phyloP scores from a whole-genome alignment of 2,113 vertebrate genomes.

The Chauna torquata region DNA sequence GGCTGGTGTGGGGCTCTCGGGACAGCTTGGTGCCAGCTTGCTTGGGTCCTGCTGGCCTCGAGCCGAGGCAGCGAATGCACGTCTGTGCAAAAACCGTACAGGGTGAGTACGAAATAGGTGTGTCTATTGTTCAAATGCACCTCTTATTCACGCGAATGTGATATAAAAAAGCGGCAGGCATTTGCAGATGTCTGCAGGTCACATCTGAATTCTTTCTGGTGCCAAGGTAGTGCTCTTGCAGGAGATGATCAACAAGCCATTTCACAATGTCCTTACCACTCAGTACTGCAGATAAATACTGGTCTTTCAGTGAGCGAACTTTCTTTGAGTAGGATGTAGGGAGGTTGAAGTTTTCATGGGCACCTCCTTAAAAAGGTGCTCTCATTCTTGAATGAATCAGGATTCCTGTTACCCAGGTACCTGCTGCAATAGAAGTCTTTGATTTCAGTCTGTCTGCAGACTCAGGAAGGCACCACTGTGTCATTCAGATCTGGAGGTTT shows the following conservation, averaged over 20 bases:
- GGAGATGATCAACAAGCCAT: background rate
- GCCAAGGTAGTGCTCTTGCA: background rate
- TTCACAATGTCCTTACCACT: background rate
- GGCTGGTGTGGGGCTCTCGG: background rate
- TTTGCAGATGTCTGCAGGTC: background rate
- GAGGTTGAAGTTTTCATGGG: background rate
- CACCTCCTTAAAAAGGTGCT: background rate
- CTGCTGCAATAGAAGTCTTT: background rate
- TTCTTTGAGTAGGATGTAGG: background rate
- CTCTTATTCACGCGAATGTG: background rate
- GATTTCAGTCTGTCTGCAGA: background rate
- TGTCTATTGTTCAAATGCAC: background rate
- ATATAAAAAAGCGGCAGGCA: background rate
- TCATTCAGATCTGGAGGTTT: background rate
- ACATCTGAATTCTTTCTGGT: background rate
- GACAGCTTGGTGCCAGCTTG: background rate
- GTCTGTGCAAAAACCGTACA: background rate
- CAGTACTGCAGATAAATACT: background rate
- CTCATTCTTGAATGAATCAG: background rate
- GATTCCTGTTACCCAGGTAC: background rate
- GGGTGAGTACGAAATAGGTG: background rate
- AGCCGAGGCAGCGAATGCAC: fast-evolving
- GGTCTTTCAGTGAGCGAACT: background rate
- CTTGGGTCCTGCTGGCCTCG: background rate
- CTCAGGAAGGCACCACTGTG: background rate